Base-by-base conservation (phyloP, 2,888 invertebrate genomes). In the Drosophila lutescens region DNA sequence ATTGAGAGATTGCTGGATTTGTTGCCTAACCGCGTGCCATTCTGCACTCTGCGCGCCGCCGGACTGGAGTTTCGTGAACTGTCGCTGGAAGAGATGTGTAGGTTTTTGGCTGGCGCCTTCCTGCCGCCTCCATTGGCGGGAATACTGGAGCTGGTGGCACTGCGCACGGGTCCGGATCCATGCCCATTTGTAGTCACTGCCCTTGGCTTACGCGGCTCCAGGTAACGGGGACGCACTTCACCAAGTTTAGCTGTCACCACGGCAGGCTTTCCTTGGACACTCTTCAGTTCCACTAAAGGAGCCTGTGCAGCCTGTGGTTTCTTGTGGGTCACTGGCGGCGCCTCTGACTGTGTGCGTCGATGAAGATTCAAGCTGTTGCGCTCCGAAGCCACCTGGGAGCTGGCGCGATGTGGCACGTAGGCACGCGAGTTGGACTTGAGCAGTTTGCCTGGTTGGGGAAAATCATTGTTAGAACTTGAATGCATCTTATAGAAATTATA, bases 171-270 rank as follows among this genome's bases (percentile, higher is more conserved):
- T 0, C 89, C 91, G 1, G 38, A 0, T 12, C 40, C 20, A 12
- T 58, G 54, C 1, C 69, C 59, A 44, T 57, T 54, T 17, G 59
- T 56, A 1, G 34, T 43, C 0, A 69, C 51, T 1, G 77, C 67
- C 12, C 89, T 81, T 13, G 89, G 80, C 59, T 91, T 92, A 26
- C 93, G 93, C 3, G 95, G 94, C 77, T 95, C 95, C 78, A 95
- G 89, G 80, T 95, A 95, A 23, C 95, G 93, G 1, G 95, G 94
- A 72, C 94, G 94, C 77, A 92, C 85, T 20, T 91, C 91, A 1
- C 88, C 74, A 10, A 90, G 56, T 15, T 50, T 51, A 4, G 58
- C 55, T 0, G 41, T 15, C 0, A 56, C 46, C 10, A 9, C 23
- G 4, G 36, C 8, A 4, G 23, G 26, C 46, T 74, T 41, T 34